A percentile compares a stretch with the other conserved stretches of the same genome.
Conservation (phyloP, 2,888 invertebrate species). For the Tenthredo amoena region DNA sequence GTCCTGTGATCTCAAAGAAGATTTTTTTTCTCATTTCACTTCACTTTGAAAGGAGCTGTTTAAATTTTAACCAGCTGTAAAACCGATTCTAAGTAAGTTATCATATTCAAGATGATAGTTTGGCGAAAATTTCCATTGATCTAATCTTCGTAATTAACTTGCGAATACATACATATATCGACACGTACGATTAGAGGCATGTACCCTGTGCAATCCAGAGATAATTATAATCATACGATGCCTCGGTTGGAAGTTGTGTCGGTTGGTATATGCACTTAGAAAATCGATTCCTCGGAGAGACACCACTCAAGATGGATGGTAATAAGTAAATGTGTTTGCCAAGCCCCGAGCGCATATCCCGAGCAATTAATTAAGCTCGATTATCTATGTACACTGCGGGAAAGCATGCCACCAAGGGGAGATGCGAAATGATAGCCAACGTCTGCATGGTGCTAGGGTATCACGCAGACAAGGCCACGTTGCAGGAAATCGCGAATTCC, state of each 20-base stretch:
- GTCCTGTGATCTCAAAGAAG: not conserved
- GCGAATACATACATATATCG: conserved; percentile 29
- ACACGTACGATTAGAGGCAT: conserved; percentile 19
- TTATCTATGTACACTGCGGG: conserved; percentile 74
- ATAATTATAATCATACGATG: conserved; percentile 49
- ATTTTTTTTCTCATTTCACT: no score
- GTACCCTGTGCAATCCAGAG: conserved; percentile 23
- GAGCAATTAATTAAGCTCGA: conserved; percentile 76
- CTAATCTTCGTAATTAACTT: conserved; percentile 5
- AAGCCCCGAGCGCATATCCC: conserved; percentile 70
- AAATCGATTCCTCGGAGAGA: conserved; percentile 72
- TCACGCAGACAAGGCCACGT: not conserved
- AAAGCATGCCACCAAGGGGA: conserved; percentile 63
- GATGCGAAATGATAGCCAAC: conserved; percentile 52
- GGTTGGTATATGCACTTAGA: conserved; percentile 67
- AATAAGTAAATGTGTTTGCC: conserved; percentile 76
- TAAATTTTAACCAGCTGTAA: not conserved
- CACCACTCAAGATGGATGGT: conserved; percentile 73
- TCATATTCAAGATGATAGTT: not conserved
- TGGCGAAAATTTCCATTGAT: not conserved
- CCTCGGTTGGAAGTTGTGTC: conserved; percentile 41
- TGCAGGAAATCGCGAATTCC: not conserved
- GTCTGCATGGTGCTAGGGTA: conserved; percentile 18
- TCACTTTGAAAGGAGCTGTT: not conserved
- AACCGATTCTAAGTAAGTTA: not conserved